Conservation (phyloP, 2,797 vertebrate genomes). For the Acrossocheilus fasciatus region DNA sequence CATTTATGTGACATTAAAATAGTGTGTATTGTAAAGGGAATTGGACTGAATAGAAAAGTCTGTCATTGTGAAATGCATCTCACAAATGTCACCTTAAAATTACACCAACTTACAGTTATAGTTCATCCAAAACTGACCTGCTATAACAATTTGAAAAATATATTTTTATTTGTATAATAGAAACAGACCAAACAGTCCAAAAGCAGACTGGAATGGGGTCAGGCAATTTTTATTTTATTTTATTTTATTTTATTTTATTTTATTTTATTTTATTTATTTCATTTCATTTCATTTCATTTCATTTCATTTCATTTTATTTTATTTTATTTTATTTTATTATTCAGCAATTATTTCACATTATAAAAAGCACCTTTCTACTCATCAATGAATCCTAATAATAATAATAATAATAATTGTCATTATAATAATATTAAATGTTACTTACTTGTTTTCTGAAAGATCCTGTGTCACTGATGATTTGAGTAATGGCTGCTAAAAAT, state of each 20-base stretch:
- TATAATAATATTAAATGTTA: too few relatives aligned
- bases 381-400: too few relatives aligned
- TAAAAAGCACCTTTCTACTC: too few relatives aligned
- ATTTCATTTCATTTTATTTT: too few relatives aligned
- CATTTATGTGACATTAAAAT: conserved; percentile 37
- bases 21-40: conserved; percentile 15
- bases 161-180: not conserved
- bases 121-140: not conserved
- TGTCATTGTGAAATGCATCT: not conserved
- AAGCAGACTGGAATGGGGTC: not conserved
- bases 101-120: not conserved
- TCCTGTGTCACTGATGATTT: not conserved
- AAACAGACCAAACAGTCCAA: not conserved
- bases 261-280: too few relatives aligned
- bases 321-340: too few relatives aligned
- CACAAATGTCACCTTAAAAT: not conserved
- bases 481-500: too few relatives aligned
- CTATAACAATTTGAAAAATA: not conserved
- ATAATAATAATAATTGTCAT: not conserved
- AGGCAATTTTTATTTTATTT: too few relatives aligned
- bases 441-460: not conserved
- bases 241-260: too few relatives aligned
- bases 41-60: not conserved
- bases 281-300: too few relatives aligned
- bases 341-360: too few relatives aligned